Percentiles rank a stretch among this genome's conserved stretches.
Evolutionary conservation across 2,113 vertebrate species (phyloP).

Genomic region (Monarcha castaneiventris): DNA sequence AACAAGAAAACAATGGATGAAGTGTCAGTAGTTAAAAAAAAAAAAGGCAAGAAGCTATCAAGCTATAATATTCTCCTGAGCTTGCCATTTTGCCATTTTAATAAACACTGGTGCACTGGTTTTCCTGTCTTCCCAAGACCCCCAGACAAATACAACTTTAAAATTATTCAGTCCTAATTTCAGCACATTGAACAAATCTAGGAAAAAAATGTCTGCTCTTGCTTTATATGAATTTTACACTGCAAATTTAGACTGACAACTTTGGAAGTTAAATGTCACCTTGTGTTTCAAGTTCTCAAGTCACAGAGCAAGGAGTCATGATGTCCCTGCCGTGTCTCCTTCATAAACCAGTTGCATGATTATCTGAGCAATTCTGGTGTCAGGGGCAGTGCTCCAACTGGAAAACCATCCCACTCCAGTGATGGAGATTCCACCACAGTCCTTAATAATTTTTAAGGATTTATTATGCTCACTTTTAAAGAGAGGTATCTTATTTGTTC

Average conservation of each 20-base stretch:
- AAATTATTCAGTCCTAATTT: background rate
- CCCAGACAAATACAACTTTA: background rate
- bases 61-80: background rate
- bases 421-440: background rate
- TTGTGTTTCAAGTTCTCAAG: background rate
- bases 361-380: background rate
- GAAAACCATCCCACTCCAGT: background rate
- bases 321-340: background rate
- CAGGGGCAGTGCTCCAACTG: background rate
- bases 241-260: background rate
- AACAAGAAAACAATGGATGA: background rate
- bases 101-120: background rate
- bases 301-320: background rate
- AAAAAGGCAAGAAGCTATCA: background rate
- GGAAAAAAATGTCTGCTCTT: background rate
- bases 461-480: background rate
- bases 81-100: background rate
- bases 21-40: background rate
- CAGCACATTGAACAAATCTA: background rate
- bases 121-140: background rate
- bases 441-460: background rate
- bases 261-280: background rate
- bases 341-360: background rate
- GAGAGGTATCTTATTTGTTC: background rate
- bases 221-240: background rate